Evolutionary conservation across 1,140 invertebrate species (phyloP), one percentile per base, ranked within the genome.

Genomic region (Monochamus saltuarius): DNA sequence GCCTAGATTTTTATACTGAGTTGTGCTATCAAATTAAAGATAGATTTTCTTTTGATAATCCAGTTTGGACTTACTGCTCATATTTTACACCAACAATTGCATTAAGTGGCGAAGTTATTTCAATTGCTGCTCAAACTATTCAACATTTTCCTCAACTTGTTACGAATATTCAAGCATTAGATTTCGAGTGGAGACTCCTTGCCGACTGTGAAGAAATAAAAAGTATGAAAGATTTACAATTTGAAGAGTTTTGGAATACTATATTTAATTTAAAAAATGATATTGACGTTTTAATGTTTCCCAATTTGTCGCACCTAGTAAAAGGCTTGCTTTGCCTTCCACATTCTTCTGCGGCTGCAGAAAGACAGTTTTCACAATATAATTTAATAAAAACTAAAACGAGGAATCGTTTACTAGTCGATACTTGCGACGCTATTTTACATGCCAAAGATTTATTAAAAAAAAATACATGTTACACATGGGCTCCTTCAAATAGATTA

Each of bases 371-470:
- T 56, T 43, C 53, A 4, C 53, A 56, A 38, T 29, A 43, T n/a
- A 56, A 19, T 56, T 45, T 56, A 43, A 45, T 56, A 43, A 56
- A 56, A 56, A 43, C 16, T 38, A 56, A 56, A 56, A 17, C 8
- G 2, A 14, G 53, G 13, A 56, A 56, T 16, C n/a, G 53, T 34
- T 35, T 56, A 35, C 13, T 16, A n/a, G 35, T 29, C 13, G 42
- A 56, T 34, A 43, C 53, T 7, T 56, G 53, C 36, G 53, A 43
- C 34, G 13, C 9, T 35, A 19, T 56, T 10, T 19, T 56, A 29
- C 53, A 56, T 43, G 36, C 38, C 9, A 39, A 55, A 40, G 22
- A 17, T 22, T 42, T 55, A 6, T 17, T 55, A 17, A 19, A 16
- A 42, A 29, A 29, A 29, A 29, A 29, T 29, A 29, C 22, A 29